Evolutionary conservation across 2,113 vertebrate genomes (phyloP), one percentile per base, ranked within the genome.

Genomic region (Psilopsiagon aymara): DNA sequence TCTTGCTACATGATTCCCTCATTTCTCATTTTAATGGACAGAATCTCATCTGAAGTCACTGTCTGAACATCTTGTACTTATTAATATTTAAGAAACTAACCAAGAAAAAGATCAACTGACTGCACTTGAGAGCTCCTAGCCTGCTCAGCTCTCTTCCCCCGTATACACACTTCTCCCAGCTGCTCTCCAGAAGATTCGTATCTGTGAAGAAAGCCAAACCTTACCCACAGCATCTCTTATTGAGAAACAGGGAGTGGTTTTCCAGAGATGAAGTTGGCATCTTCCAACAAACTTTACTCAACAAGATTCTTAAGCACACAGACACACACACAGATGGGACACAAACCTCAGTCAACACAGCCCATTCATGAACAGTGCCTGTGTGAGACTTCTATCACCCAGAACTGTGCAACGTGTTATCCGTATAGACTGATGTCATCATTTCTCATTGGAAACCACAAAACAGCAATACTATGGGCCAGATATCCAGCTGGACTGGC

Each of bases 61-160:
- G 77, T 82, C 92, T 46, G 82, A 93, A 97, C 87, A 91, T 88
- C 91, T 74, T 88, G 93, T 95, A 86, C 75, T 74, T 93, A 95
- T 95, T 94, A 97, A 97, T 97, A 93, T 93, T 97, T 91, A 86
- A 97, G 85, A 73, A 89, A 35, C 53, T 79, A 94, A 85, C 17
- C 41, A 85, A 82, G n/a, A 66, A 37, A 87, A 90, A 94, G 93
- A 91, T 93, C 57, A 82, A 35, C 49, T 64, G 64, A 64, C 64
- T 88, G 37, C 17, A 39, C 27, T 85, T 25, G 5, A 69, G 52
- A 85, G 53, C 29, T 84, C 33, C 66, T 76, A 20, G 14, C 28
- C 62, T 74, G 66, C 63, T 89, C 57, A 55, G 78, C 35, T 91
- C 71, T 59, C 53, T 60, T 57, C 4, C 9, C 31, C 6, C 5